phyloP scores from a whole-genome alignment of 2,888 invertebrate genomes.

The Tanypteryx hageni region DNA sequence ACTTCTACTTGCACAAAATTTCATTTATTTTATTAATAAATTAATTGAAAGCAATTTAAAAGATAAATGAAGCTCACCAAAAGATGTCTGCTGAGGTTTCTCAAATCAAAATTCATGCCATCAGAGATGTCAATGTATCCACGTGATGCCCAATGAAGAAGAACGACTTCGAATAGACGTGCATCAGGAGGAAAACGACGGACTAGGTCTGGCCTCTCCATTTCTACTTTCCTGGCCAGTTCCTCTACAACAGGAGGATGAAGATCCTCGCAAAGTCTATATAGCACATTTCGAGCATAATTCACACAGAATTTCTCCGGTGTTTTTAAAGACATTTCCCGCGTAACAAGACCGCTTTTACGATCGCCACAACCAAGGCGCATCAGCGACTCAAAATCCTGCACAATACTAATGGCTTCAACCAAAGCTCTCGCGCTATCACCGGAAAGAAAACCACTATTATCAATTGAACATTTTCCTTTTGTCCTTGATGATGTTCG shows the following conservation, averaged over 20 bases:
- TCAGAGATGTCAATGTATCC: neutral
- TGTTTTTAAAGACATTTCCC: constrained; percentile 16
- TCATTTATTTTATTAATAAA: neutral
- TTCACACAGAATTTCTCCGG: constrained; percentile 66
- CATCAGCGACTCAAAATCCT: constrained; percentile 74
- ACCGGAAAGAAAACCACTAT: neutral
- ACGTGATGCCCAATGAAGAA: constrained; percentile 34
- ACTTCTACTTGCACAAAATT: too few species aligned
- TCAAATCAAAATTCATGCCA: neutral
- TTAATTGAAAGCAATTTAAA: neutral
- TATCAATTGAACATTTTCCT: constrained; percentile 74
- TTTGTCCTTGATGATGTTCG: constrained; percentile 4
- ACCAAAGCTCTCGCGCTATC: constrained; percentile 72
- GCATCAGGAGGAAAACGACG: constrained; percentile 7
- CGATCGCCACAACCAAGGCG: constrained; percentile 73
- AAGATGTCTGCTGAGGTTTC: constrained; percentile 18
- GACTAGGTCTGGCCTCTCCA: constrained; percentile 67
- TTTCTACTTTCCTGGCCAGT: constrained; percentile 70
- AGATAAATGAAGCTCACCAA: neutral
- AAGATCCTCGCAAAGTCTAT: constrained; percentile 70
- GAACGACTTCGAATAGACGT: constrained; percentile 20
- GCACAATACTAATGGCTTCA: constrained; percentile 78
- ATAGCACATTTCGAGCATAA: constrained; percentile 69
- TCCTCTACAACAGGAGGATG: constrained; percentile 70
- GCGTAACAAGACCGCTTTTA: neutral